Conservation (phyloP, 2,113 vertebrate species). For the Microtus pennsylvanicus region DNA sequence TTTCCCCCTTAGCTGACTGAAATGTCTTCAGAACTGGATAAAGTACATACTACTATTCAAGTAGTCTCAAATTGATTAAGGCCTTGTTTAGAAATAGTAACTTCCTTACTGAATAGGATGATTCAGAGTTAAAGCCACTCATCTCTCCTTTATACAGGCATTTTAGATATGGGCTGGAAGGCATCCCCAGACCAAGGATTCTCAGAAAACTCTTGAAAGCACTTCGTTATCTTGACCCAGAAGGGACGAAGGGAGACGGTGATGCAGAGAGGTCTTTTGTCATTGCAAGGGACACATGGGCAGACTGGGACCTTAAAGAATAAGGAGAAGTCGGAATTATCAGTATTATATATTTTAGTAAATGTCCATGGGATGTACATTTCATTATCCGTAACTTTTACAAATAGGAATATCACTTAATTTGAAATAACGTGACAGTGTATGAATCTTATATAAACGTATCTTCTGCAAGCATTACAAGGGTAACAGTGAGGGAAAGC, state of each 20-base stretch:
- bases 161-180: not conserved
- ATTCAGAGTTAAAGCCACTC: not conserved
- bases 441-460: constrained; percentile 1
- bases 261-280: not conserved
- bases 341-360: not conserved
- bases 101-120: not conserved
- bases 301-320: not conserved
- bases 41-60: constrained; percentile 1
- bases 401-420: constrained; percentile 9
- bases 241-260: not conserved
- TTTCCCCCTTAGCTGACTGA: not conserved
- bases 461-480: not conserved
- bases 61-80: not conserved
- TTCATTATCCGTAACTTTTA: constrained; percentile 6
- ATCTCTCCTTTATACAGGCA: not conserved
- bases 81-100: not conserved
- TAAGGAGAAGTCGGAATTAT: not conserved
- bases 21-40: not conserved
- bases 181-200: not conserved
- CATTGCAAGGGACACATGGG: not conserved
- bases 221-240: not conserved
- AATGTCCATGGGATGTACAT: not conserved
- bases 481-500: not conserved
- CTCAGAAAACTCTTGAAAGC: not conserved
- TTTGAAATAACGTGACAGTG: not conserved